Conservation (phyloP, 2,113 vertebrate genomes). For the Paracanthobrama guichenoti region DNA sequence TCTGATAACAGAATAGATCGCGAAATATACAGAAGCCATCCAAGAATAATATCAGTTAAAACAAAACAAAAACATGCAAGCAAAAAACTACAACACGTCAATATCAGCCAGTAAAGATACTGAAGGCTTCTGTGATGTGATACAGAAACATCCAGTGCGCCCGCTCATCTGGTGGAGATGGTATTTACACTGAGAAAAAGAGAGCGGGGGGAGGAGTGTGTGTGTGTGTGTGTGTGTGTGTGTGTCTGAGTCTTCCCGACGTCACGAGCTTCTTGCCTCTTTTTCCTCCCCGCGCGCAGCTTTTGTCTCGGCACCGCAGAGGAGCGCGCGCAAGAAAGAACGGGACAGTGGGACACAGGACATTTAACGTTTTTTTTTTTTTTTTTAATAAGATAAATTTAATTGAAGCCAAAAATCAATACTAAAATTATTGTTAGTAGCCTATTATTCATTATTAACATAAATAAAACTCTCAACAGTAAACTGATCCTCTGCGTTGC, state of each 20-base stretch:
- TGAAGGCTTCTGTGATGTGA: constrained; percentile 24
- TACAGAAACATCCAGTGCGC: constrained; percentile 23
- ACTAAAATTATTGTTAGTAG: not conserved
- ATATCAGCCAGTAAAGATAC: not conserved
- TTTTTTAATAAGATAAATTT: not conserved
- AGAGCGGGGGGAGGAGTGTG: constrained; percentile 17
- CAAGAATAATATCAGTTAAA: constrained; percentile 2
- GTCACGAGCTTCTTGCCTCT: constrained; percentile 62
- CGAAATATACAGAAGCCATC: not conserved
- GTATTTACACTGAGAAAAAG: constrained; percentile 24
- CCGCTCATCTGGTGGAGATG: constrained; percentile 31
- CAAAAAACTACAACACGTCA: not conserved
- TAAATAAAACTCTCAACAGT: not conserved
- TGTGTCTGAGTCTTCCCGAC: constrained; percentile 71
- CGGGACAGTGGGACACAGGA: not conserved
- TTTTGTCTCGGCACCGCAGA: constrained; percentile 55
- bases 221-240: not conserved
- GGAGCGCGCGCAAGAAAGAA: constrained; percentile 8
- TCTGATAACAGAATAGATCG: not conserved
- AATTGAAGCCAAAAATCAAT: not conserved
- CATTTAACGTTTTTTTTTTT: not conserved
- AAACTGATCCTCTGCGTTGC: not conserved
- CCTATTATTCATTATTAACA: not conserved
- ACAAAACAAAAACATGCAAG: not conserved
- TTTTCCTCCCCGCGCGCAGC: constrained; percentile 42